Evolutionary conservation across 92 coral and sea anemone species (phyloP), one percentile per base, ranked within the genome.

Genomic region (Nematostella vectensis): DNA sequence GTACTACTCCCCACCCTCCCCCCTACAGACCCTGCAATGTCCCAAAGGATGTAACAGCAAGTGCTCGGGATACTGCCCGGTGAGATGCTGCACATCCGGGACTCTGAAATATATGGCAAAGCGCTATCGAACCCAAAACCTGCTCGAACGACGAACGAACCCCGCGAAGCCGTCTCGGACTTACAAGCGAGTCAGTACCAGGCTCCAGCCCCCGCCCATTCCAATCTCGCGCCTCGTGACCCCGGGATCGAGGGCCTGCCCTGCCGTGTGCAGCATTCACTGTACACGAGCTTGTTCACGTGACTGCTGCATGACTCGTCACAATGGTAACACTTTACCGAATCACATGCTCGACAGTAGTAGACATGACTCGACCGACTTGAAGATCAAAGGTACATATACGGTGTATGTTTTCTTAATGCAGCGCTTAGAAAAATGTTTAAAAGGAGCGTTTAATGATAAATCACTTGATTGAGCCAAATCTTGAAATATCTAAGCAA

Each of bases 281-380:
- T 89, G 97, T 63, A 74, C 85, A 2, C 69, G 61, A 12, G 67
- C 68, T 4, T 89, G 97, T 54, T 68, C 95, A 1, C 82, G 83
- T 31, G 79, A 75, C 27, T 85, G 98, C 62, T 85, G 98, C 31
- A 58, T 53, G 27, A 17, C n/a, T n/a, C n/a, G n/a, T n/a, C n/a
- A n/a, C n/a, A n/a, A n/a, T n/a, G n/a, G n/a, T n/a, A n/a, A n/a
- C n/a, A n/a, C n/a, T n/a, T n/a, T n/a, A n/a, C n/a, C n/a, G n/a
- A n/a, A n/a, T n/a, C n/a, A n/a, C n/a, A n/a, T n/a, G n/a, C n/a
- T n/a, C n/a, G n/a, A n/a, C n/a, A n/a, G n/a, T n/a, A n/a, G n/a
- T n/a, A n/a, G n/a, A n/a, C n/a, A n/a, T n/a, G n/a, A n/a, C n/a
- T n/a, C n/a, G n/a, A n/a, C n/a, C n/a, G n/a, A n/a, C n/a, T n/a